These are phyloP conservation scores for Limanda limanda DNA, from an alignment of 2,113 vertebrate species.

Conservation along the genomic window DNA sequence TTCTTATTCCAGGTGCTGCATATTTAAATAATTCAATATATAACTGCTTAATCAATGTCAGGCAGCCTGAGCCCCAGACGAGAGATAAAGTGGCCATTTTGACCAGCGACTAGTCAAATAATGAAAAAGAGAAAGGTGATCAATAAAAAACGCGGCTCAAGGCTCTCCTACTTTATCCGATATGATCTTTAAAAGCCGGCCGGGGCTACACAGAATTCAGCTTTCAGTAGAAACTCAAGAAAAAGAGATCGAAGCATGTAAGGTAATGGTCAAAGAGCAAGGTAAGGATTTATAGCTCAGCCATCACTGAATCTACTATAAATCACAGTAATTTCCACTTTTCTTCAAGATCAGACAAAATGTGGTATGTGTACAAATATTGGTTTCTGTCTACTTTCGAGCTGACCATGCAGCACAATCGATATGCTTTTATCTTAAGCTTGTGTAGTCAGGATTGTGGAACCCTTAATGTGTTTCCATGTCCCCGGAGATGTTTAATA, in stretches of 20 bases:
- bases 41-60: conserved; percentile 51
- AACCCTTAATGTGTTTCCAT: conserved; percentile 25
- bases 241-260: too few relatives aligned
- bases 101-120: neutral
- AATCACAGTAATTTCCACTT: neutral
- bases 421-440: neutral
- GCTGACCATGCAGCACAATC: neutral
- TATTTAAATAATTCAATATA: neutral
- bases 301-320: neutral
- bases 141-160: conserved; percentile 12
- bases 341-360: neutral
- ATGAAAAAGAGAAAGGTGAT: conserved; percentile 12
- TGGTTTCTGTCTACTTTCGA: neutral
- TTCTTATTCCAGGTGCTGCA: neutral
- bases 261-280: neutral
- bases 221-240: too few relatives aligned
- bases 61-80: neutral
- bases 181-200: neutral
- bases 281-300: neutral
- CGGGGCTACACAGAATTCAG: too few relatives aligned
- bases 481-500: conserved; percentile 17
- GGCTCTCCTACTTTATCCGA: conserved; percentile 12
- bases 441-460: conserved; percentile 21
- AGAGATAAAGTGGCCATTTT: conserved; percentile 21
- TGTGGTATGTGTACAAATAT: neutral